phyloP scores from a whole-genome alignment of 2,888 invertebrate genomes.

The Dorcus hopei region DNA sequence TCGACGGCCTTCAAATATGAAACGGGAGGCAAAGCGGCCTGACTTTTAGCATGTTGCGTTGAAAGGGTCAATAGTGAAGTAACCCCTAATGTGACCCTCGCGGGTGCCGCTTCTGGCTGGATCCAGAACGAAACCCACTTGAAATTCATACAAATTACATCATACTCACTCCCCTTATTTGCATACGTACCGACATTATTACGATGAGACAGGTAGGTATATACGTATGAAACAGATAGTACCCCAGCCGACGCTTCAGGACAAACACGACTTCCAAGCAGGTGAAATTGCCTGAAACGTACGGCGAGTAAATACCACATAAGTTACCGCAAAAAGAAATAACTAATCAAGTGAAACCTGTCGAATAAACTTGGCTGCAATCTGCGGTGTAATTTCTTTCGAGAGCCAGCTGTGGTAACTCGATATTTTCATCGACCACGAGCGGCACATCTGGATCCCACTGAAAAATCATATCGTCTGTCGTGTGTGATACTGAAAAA shows the following conservation, averaged over 20 bases:
- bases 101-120: slow-evolving; percentile 91
- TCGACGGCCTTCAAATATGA: slow-evolving; percentile 92
- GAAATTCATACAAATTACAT: neutral
- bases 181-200: slow-evolving; percentile 79
- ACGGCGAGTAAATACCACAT: slow-evolving; percentile 40
- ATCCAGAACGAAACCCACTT: slow-evolving; percentile 96
- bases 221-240: slow-evolving; percentile 91
- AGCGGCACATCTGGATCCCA: slow-evolving; percentile 90
- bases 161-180: neutral
- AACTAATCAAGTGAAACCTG: slow-evolving; percentile 54
- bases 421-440: slow-evolving; percentile 85
- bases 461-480: slow-evolving; percentile 89
- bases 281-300: slow-evolving; percentile 77
- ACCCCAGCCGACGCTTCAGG: slow-evolving; percentile 82
- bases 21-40: slow-evolving; percentile 88
- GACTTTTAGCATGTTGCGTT: slow-evolving; percentile 91
- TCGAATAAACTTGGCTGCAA: slow-evolving; percentile 89
- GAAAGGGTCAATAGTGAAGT: slow-evolving; percentile 85
- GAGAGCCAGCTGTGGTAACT: slow-evolving; percentile 81
- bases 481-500: slow-evolving; percentile 84
- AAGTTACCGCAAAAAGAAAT: slow-evolving; percentile 65
- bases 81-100: slow-evolving; percentile 87
- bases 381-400: slow-evolving; percentile 87
- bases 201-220: slow-evolving; percentile 92
- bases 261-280: slow-evolving; percentile 89